Base-by-base conservation (phyloP, 1,140 invertebrate genomes). In the Doryteuthis pealeii region DNA sequence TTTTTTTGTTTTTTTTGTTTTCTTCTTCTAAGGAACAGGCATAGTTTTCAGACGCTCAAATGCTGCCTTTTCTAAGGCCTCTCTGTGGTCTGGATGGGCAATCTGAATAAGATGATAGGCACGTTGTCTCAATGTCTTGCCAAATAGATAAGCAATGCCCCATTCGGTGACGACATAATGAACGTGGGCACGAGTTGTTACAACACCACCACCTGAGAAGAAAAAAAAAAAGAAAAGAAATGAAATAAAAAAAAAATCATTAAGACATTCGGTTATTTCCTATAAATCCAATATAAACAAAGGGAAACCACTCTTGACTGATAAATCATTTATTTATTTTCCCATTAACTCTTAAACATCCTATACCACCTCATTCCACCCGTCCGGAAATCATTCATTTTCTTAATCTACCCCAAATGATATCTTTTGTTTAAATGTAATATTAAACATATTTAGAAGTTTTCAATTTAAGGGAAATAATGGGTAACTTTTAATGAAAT, bases 131-230 rank as follows among this genome's bases (percentile, higher is more conserved):
- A 97, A 89, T 40, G 92, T 93, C 87, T 96, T 96, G 30, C 96
- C 96, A 88, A 96, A 97, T 10, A 98, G 87, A 75, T 92, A 90
- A 0, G 96, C 95, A 77, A 98, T 96, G 35, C 96, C 96, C 80
- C 94, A 91, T 85, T 98, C 96, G 0, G 96, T 98, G 0, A 97
- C 96, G 8, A 98, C 91, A 83, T 98, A 98, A 77, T 96, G 94
- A 0, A 95, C 94, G 82, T 98, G 94, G 1, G 95, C 96, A 82
- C 96, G 90, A 0, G 93, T 94, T 2, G 96, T 97, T 4, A 98
- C 96, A 22, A 99, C 95, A 66, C 96, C 96, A 78, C 94, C 95
- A 80, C 96, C 96, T 96, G 82, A 12, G 78, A 83, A 4, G n/a
- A 70, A 65, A 67, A 35, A 35, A 69, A 74, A 74, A 62, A 71